Conservation (phyloP, 2,888 invertebrate genomes). For the Phrixothrix hirtus region DNA sequence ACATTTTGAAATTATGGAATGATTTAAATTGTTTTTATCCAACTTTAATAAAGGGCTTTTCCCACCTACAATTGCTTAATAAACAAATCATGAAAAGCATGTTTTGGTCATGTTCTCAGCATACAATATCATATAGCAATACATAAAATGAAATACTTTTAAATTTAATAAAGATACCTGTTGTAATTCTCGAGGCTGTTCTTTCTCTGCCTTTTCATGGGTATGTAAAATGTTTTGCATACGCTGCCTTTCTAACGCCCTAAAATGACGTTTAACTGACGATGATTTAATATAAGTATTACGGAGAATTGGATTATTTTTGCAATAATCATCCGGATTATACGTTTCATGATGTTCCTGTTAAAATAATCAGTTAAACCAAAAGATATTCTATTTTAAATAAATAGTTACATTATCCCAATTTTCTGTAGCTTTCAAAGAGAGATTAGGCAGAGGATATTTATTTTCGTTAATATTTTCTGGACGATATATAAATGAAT, state of each 20-base stretch:
- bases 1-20: no score
- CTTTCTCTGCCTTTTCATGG: no score
- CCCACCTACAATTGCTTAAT: no score
- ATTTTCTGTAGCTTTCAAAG: constrained; percentile 35
- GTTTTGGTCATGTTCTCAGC: no score
- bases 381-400: background rate
- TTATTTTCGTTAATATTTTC: constrained; percentile 21
- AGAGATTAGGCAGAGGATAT: constrained; percentile 28
- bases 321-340: constrained; percentile 36
- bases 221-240: no score
- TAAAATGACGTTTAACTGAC: constrained; percentile 36
- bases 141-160: no score
- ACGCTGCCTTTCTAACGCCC: constrained; percentile 37
- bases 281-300: constrained; percentile 33
- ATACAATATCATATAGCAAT: no score
- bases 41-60: no score
- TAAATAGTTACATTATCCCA: constrained; percentile 46
- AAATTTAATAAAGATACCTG: no score
- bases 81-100: no score
- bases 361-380: constrained; percentile 11
- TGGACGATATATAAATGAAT: constrained; percentile 34
- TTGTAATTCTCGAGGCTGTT: no score
- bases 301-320: constrained; percentile 34
- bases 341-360: constrained; percentile 35
- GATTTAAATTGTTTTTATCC: no score